phyloP scores from a whole-genome alignment of 1,140 invertebrate species.

The Colletes gigas region DNA sequence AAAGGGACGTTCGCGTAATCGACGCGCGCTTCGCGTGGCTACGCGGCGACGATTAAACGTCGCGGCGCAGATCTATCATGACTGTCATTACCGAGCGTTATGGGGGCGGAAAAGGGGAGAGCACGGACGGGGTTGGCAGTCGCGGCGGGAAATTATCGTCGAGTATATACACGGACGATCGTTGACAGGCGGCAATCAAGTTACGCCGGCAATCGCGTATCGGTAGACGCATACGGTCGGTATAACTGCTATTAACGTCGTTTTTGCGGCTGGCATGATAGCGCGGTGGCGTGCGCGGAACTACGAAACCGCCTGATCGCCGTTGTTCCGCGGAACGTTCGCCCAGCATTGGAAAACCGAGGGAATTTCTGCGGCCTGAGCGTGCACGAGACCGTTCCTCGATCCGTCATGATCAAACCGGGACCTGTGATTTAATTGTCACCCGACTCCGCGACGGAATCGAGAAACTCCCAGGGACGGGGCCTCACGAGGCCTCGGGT shows the following conservation, averaged over 20 bases:
- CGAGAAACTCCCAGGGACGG: constrained; percentile 31
- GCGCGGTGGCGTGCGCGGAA: constrained; percentile 22
- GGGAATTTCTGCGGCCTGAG: constrained; percentile 62
- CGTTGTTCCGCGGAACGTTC: constrained; percentile 12
- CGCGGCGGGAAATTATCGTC: constrained; percentile 49
- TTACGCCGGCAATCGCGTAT: constrained; percentile 53
- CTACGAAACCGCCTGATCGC: constrained; percentile 16
- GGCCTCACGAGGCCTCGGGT: neutral
- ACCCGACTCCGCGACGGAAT: constrained; percentile 63
- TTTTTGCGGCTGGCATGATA: constrained; percentile 39
- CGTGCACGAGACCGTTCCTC: constrained; percentile 58
- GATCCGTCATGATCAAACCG: constrained; percentile 79
- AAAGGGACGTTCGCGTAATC: neutral
- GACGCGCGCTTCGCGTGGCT: neutral
- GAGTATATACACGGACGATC: constrained; percentile 45
- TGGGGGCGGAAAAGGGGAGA: neutral
- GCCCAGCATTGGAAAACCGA: constrained; percentile 48
- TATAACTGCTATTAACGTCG: constrained; percentile 47
- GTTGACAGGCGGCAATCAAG: constrained; percentile 65
- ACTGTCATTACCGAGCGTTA: constrained; percentile 52
- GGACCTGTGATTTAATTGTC: constrained; percentile 80
- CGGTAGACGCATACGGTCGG: constrained; percentile 47
- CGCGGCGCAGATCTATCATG: constrained; percentile 50
- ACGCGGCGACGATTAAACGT: constrained; percentile 33
- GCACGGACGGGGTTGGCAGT: neutral